Evolutionary conservation across 2,113 vertebrate genomes (phyloP), one percentile per base, ranked within the genome.

Genomic region (Onychostoma macrolepis): DNA sequence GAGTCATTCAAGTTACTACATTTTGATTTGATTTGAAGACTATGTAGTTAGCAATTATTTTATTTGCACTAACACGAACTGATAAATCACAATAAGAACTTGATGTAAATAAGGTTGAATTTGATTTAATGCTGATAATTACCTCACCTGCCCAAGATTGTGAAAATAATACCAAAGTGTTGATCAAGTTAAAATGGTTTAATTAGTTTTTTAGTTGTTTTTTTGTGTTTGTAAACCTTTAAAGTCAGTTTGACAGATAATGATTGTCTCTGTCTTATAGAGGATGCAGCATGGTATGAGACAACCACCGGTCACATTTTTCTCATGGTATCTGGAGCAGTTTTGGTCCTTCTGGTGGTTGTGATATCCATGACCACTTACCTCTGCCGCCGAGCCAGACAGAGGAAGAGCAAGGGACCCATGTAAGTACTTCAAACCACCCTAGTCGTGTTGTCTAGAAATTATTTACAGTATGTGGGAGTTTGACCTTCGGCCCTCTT

Each of bases 211-310:
- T 78, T 30, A 10, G 17, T 48, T 19, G 6, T 13, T 45, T 3
- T 45, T 61, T 13, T 61, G 11, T 33, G 56, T 48, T 24, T 80
- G 15, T 6, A 36, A 36, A 36, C 24, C 6, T 76, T 43, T 76
- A 28, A 83, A 8, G 38, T 4, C 4, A 65, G 38, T 26, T 56
- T 21, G 17, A 36, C 28, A 71, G 3, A 21, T 9, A 9, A 80
- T 80, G 7, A 24, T 61, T 38, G n/a, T 84, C 19, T 80, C 30
- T 83, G 77, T 83, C 83, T 86, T 85, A 36, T 92, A 96, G 95
- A 92, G 88, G 85, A 93, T 5, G 88, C 92, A 76, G 61, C 88
- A 45, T 95, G 94, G 95, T 95, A 93, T 6, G 75, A 93, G 84
- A 80, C 92, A 7, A 93, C 88, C 67, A 87, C 91, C 24, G 92